Base-by-base conservation (phyloP, 2,113 vertebrate genomes). In the Tursiops truncatus region DNA sequence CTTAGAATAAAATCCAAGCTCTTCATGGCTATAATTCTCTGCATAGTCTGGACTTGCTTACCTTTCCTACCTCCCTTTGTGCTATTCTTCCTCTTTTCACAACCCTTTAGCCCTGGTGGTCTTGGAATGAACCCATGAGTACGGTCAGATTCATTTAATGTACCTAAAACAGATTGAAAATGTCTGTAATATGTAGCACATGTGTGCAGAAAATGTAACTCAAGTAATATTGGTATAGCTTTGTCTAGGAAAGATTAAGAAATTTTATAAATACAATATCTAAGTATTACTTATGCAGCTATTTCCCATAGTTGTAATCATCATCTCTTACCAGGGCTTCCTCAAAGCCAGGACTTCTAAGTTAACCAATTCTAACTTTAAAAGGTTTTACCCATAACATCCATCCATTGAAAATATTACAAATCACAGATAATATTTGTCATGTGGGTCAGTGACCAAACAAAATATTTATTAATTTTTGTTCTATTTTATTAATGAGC, bases 381-480 rank as follows among this genome's bases (percentile, higher is more conserved):
- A 86, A 84, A 58, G 0, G 2, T 76, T 87, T 95, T 89, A 81
- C 44, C 23, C 18, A 67, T 50, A 62, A 18, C 9, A 90, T 53
- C 13, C 10, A 77, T 93, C 18, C 25, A 83, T 25, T 60, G 3
- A 97, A 95, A 91, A 89, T 81, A 7, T 8, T 76, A 95, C 10
- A 91, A 82, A 91, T 62, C n/a, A 67, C 26, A 4, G 6, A 74
- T 60, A 60, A 47, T 38, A 91, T 70, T 80, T 95, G 21, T 8
- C 50, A 62, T 13, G 8, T 74, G 26, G 1, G 36, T 95, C 21
- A 91, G n/a, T 85, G n/a, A 91, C 4, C 83, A 95, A 33, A 47
- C 10, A 89, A 89, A 84, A 68, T 76, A 74, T 62, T 95, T 80
- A 87, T 71, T 96, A 73, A 68, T 8, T 84, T 85, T 95, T 67